Conservation (phyloP, 1,140 invertebrate species). For the Camponotus floridanus region DNA sequence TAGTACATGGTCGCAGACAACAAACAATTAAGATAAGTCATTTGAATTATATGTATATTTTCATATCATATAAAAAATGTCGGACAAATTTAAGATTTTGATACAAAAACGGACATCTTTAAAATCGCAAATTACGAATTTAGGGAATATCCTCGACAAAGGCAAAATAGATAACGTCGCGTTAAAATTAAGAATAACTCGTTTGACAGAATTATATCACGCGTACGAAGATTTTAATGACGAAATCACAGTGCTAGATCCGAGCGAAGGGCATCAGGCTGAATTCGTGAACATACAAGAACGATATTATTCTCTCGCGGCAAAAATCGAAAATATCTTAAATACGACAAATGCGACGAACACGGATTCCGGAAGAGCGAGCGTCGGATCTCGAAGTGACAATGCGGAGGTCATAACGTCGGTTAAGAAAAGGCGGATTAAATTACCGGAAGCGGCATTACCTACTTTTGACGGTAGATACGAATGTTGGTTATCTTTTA, state of each 20-base stretch:
- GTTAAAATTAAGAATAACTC: neutral
- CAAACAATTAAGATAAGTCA: too few relatives aligned
- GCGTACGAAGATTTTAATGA: conserved; percentile 1
- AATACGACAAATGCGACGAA: neutral
- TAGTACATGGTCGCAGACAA: too few relatives aligned
- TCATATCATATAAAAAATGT: neutral
- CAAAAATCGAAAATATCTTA: neutral
- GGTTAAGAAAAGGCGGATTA: neutral
- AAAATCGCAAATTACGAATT: neutral
- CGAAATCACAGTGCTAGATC: neutral
- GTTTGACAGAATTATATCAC: neutral
- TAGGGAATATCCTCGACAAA: neutral
- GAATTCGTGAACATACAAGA: neutral
- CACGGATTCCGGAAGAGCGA: neutral
- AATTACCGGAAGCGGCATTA: neutral
- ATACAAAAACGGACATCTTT: neutral
- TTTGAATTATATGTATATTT: too few relatives aligned
- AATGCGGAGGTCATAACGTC: neutral
- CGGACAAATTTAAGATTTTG: neutral
- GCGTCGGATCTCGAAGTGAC: neutral
- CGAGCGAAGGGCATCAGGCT: neutral
- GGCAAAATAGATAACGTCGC: neutral
- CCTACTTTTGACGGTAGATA: neutral
- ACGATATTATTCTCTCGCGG: neutral
- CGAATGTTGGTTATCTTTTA: conserved; percentile 9